Percentiles rank a stretch among this genome's conserved stretches.
Conservation (phyloP, 2,797 vertebrate genomes). For the Catamblyrhynchus diadema region DNA sequence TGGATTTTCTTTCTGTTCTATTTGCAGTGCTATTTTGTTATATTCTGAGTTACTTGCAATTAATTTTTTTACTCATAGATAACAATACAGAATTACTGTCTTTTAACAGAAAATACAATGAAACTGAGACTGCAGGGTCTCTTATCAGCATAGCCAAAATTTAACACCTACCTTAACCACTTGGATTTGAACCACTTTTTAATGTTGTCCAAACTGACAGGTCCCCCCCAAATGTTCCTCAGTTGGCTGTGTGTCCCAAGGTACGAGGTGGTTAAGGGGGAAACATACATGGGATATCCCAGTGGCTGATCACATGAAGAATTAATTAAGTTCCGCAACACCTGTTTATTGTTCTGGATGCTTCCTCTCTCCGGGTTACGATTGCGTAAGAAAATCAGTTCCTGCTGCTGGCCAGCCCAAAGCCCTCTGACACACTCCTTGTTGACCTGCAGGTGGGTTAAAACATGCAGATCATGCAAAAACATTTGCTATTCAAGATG, state of each 20-base stretch:
- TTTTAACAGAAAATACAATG: background rate
- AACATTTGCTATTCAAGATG: background rate
- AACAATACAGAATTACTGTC: background rate
- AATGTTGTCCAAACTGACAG: slow-evolving; percentile 85
- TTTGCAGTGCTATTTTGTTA: background rate
- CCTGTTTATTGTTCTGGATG: slow-evolving; percentile 98
- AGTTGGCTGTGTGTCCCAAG: slow-evolving; percentile 90
- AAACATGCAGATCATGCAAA: background rate
- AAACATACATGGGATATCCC: slow-evolving; percentile 98
- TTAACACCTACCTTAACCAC: slow-evolving; percentile 87
- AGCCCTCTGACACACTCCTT: slow-evolving; percentile 95
- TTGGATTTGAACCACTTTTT: slow-evolving; percentile 89
- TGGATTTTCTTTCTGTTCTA: background rate
- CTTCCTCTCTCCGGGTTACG: slow-evolving; percentile 95
- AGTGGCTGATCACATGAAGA: slow-evolving; percentile 97
- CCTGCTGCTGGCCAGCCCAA: slow-evolving; percentile 97
- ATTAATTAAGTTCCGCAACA: slow-evolving; percentile 94
- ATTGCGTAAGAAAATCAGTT: slow-evolving; percentile 94
- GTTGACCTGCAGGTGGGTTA: slow-evolving; percentile 83
- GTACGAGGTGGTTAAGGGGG: slow-evolving; percentile 93
- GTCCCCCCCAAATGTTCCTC: slow-evolving; percentile 87
- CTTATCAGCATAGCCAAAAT: background rate
- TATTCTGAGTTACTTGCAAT: background rate
- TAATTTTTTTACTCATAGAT: background rate
- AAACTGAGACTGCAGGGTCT: background rate